Evolutionary conservation across 2,888 invertebrate genomes (phyloP), one percentile per base, ranked within the genome.

Genomic region (Chaetogeoica ovagalla): DNA sequence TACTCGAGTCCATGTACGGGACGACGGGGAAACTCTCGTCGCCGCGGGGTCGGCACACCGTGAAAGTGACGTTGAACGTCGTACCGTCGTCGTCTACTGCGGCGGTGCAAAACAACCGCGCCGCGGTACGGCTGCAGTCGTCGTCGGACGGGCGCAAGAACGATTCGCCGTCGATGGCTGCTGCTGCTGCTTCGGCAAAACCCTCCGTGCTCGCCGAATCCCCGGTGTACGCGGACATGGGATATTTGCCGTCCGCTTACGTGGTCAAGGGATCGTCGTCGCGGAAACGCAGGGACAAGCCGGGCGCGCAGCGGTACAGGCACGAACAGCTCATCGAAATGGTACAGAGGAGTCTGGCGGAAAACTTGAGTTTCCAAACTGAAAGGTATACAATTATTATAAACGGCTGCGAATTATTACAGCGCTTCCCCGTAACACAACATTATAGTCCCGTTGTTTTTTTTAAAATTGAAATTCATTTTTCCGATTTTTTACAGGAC

Each of bases 351-450:
- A 79, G 71, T 57, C 71, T 79, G 63, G 79, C 79, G 57, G 79
- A 79, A 79, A 79, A 71, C 65, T 79, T 79, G 79, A 79, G 79
- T 79, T 79, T 79, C 57, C 79, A 79, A 63, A 79, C 57, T 63
- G 55, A 55, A 71, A 57, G 71, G 79, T 79, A 57, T 23, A 19
- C 17, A 7, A n/a, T n/a, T n/a, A n/a, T n/a, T n/a, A n/a, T n/a
- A n/a, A n/a, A n/a, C n/a, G n/a, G n/a, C n/a, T n/a, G n/a, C n/a
- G n/a, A n/a, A n/a, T n/a, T n/a, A n/a, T n/a, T 30, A 30, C 1
- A 30, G 4, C 1, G 30, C 30, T 30, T 30, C 30, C 30, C 4
- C 30, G 30, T 30, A 4, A 30, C 30, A 30, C n/a, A n/a, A n/a
- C n/a, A n/a, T n/a, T n/a, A 30, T 30, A 30, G 30, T 30, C 30